Percentiles rank a stretch among this genome's conserved stretches.
Evolutionary conservation across 64 coral and sea anemone species (phyloP).

Genomic region (Stichodactyla helianthus): DNA sequence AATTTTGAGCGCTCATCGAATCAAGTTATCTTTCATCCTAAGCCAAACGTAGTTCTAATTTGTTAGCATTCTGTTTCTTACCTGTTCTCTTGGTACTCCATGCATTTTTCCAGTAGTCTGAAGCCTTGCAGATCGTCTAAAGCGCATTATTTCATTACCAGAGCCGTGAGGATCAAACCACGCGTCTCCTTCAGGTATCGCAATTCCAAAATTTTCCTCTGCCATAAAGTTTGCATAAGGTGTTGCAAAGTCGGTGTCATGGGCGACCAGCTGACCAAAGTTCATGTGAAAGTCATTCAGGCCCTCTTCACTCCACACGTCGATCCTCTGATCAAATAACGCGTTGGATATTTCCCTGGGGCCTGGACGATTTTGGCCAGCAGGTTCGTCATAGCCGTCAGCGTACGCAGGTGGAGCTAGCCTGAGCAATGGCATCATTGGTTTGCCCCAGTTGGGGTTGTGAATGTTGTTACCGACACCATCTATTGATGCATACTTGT

Average conservation of each 20-base stretch:
- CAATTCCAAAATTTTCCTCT: constrained; percentile 88
- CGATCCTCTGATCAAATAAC: constrained; percentile 75
- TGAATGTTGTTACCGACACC: constrained; percentile 72
- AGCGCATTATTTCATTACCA: constrained; percentile 90
- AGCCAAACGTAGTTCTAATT: no score
- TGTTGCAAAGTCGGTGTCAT: constrained; percentile 97
- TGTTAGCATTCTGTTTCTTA: not conserved
- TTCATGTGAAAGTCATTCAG: constrained; percentile 95
- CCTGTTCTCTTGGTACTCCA: constrained; percentile 86
- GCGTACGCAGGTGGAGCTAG: constrained; percentile 52
- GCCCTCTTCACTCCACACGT: constrained; percentile 62
- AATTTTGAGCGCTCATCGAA: no score
- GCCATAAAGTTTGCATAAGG: constrained; percentile 94
- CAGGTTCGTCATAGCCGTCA: constrained; percentile 76
- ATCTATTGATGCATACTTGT: constrained; percentile 60
- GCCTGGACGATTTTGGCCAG: constrained; percentile 66
- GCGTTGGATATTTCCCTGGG: constrained; percentile 84
- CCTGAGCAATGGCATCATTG: constrained; percentile 83
- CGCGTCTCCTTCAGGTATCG: constrained; percentile 76
- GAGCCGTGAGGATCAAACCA: constrained; percentile 91
- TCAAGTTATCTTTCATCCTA: no score
- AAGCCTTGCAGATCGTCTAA: constrained; percentile 81
- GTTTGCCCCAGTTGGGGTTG: constrained; percentile 72
- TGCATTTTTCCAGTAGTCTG: constrained; percentile 88
- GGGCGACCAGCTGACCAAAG: constrained; percentile 92